These are phyloP conservation scores for Sebastes miniatus DNA, from an alignment of 2,797 vertebrate species.

Conservation along the genomic window DNA sequence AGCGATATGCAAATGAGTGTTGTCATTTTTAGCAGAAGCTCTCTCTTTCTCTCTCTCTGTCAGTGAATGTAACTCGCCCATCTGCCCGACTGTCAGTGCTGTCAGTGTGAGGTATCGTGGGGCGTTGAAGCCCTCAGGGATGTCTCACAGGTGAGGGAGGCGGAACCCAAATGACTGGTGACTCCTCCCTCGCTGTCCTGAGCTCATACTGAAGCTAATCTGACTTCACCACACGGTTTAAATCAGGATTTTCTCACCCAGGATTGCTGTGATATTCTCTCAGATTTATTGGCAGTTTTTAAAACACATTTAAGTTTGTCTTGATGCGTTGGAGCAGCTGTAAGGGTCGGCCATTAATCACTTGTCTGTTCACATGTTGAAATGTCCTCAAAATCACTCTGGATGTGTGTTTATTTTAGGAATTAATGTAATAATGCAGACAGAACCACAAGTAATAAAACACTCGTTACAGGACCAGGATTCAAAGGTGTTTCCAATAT, in stretches of 20 bases:
- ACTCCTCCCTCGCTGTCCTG: neutral
- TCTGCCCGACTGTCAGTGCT: neutral
- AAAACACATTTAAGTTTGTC: neutral
- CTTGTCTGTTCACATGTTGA: neutral
- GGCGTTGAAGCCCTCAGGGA: neutral
- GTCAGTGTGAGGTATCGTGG: neutral
- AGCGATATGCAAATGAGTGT: constrained; percentile 64
- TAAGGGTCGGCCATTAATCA: neutral
- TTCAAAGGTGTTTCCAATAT: too few relatives aligned
- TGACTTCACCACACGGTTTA: neutral
- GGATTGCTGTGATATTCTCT: neutral
- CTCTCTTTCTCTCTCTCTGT: neutral
- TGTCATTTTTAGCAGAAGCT: constrained; percentile 55
- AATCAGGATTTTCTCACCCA: neutral
- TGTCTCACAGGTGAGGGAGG: constrained; percentile 33
- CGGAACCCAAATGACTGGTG: neutral
- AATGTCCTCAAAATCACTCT: too few relatives aligned
- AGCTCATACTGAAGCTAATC: neutral
- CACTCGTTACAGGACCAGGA: too few relatives aligned
- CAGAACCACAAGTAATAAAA: too few relatives aligned
- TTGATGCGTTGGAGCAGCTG: neutral
- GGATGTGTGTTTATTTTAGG: too few relatives aligned
- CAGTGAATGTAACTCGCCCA: constrained; percentile 26
- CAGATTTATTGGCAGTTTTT: neutral
- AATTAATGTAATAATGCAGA: too few relatives aligned